phyloP scores from a whole-genome alignment of 2,888 invertebrate genomes.

The Leucoma salicis region DNA sequence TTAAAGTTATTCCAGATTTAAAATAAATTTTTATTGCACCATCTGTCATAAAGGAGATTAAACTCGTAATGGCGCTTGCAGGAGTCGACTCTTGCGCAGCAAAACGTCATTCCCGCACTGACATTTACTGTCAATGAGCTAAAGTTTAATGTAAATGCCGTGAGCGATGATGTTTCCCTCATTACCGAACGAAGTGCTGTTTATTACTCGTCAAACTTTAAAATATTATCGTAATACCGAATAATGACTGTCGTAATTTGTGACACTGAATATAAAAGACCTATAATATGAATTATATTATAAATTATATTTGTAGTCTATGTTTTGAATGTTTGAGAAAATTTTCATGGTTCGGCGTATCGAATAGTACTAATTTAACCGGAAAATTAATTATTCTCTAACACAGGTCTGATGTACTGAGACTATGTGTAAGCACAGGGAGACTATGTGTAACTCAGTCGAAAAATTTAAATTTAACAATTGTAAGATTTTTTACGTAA shows the following conservation, averaged over 20 bases:
- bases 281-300: conserved; percentile 7
- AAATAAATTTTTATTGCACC: conserved; percentile 78
- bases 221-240: conserved; percentile 43
- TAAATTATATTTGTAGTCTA: neutral
- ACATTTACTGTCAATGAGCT: conserved; percentile 71
- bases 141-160: conserved; percentile 62
- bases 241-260: conserved; percentile 40
- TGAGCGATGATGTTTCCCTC: conserved; percentile 57
- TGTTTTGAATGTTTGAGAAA: too few species aligned
- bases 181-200: conserved; percentile 56
- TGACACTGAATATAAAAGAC: conserved; percentile 24
- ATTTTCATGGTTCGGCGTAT: too few species aligned
- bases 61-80: conserved; percentile 63
- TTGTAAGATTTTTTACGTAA: conserved; percentile 31
- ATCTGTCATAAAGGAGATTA: conserved; percentile 76
- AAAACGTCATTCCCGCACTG: conserved; percentile 53
- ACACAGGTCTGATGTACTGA: conserved; percentile 34
- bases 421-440: conserved; percentile 44
- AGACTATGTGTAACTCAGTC: conserved; percentile 16
- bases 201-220: conserved; percentile 67
- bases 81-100: conserved; percentile 54
- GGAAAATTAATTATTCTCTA: conserved; percentile 6
- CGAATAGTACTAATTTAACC: conserved; percentile 23
- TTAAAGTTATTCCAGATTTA: conserved; percentile 68
- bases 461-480: conserved; percentile 11